Evolutionary conservation across 2,888 invertebrate species (phyloP).

Genomic region (Hydraecia micacea): DNA sequence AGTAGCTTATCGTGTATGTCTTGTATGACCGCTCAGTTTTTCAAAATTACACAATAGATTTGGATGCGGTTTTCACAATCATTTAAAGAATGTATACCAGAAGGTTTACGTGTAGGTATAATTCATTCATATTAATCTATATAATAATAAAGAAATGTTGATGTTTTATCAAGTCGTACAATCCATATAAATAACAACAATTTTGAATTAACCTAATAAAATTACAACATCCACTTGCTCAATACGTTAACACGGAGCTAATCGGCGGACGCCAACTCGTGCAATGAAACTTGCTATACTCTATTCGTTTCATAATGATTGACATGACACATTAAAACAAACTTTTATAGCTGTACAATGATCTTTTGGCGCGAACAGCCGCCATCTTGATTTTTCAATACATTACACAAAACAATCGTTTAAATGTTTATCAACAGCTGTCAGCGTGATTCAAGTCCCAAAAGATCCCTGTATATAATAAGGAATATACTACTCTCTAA

Average conservation of each 20-base stretch:
- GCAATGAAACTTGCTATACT: background rate
- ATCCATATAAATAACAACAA: constrained; percentile 6
- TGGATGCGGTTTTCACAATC: background rate
- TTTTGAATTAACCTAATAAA: background rate
- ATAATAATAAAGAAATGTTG: background rate
- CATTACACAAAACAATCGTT: too few relatives aligned
- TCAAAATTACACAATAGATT: background rate
- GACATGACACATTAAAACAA: background rate
- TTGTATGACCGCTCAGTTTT: too few relatives aligned
- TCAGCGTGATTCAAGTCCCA: background rate
- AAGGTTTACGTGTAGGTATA: too few relatives aligned
- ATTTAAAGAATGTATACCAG: background rate
- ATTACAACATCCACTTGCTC: background rate
- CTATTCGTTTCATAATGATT: background rate
- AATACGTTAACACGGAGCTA: background rate
- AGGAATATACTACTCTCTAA: too few relatives aligned
- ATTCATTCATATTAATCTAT: too few relatives aligned
- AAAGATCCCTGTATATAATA: background rate
- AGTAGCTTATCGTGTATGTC: background rate
- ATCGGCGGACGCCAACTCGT: background rate
- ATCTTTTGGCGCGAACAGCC: background rate
- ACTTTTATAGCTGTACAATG: too few relatives aligned
- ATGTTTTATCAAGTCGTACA: background rate
- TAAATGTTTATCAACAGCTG: too few relatives aligned
- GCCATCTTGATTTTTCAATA: background rate